phyloP scores from a whole-genome alignment of 2,888 invertebrate genomes.

The Drosophila lutescens region DNA sequence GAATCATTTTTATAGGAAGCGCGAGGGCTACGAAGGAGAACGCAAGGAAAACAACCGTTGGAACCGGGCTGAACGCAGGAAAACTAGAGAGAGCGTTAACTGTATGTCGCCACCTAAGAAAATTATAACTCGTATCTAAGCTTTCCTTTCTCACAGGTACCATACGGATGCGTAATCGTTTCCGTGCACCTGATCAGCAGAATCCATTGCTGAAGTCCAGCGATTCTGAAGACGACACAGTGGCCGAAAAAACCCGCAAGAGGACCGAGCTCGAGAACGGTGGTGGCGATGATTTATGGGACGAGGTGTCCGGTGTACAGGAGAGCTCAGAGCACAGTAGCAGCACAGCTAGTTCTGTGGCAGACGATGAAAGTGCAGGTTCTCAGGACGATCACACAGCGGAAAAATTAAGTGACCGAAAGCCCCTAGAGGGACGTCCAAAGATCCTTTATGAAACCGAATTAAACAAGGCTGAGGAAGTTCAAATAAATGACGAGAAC shows the following conservation, averaged over 20 bases:
- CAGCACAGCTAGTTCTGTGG: conserved; percentile 51
- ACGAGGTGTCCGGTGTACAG: conserved; percentile 54
- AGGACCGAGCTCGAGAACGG: conserved; percentile 63
- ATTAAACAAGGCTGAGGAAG: conserved; percentile 9
- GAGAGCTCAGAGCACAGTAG: conserved; percentile 45
- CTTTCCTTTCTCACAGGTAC: conserved; percentile 63
- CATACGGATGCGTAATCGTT: conserved; percentile 76
- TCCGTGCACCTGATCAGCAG: conserved; percentile 71
- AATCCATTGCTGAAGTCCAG: conserved; percentile 70
- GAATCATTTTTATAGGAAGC: conserved; percentile 76
- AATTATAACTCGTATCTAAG: not conserved
- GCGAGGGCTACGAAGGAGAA: conserved; percentile 83
- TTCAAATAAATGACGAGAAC: not conserved
- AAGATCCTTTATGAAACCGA: conserved; percentile 45
- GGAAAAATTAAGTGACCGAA: conserved; percentile 37
- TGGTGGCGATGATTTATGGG: conserved; percentile 54
- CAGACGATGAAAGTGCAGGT: conserved; percentile 42
- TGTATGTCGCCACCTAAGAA: conserved; percentile 56
- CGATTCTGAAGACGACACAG: conserved; percentile 78
- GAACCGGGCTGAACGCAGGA: conserved; percentile 82
- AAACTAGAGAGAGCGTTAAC: conserved; percentile 83
- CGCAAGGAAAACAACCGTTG: conserved; percentile 82
- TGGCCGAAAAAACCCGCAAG: conserved; percentile 43
- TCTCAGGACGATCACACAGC: conserved; percentile 44
- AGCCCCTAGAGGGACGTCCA: conserved; percentile 53